Percentiles rank a stretch among this genome's conserved stretches.
Conservation (phyloP, 2,888 invertebrate genomes). For the Steinernema scapterisci region DNA sequence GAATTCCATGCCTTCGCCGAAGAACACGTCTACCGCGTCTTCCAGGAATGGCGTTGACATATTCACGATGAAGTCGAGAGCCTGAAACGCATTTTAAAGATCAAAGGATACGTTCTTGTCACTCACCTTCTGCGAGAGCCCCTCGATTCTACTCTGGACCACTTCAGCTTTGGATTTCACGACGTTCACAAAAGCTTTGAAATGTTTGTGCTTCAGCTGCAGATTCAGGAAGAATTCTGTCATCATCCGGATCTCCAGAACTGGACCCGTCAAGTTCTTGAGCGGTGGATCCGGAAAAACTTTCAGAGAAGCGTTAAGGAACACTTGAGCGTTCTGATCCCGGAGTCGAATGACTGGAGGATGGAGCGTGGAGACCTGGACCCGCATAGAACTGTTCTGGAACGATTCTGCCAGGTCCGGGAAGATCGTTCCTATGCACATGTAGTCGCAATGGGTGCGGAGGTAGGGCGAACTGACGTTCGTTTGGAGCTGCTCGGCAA, state of each 20-base stretch:
- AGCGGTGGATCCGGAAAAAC: constrained; percentile 36
- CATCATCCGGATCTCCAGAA: constrained; percentile 51
- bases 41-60: constrained; percentile 64
- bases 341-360: constrained; percentile 59
- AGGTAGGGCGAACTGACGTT: constrained; percentile 60
- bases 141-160: constrained; percentile 54
- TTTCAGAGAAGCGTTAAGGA: constrained; percentile 58
- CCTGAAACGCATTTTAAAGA: constrained; percentile 44
- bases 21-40: constrained; percentile 58
- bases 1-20: constrained; percentile 55
- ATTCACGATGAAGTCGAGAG: constrained; percentile 60
- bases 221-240: constrained; percentile 56
- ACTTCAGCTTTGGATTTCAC: constrained; percentile 58
- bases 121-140: constrained; percentile 60
- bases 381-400: constrained; percentile 51
- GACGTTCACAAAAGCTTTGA: constrained; percentile 60
- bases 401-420: constrained; percentile 54
- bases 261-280: constrained; percentile 26
- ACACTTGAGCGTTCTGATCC: constrained; percentile 52
- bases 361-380: constrained; percentile 48
- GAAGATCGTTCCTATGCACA: constrained; percentile 63
- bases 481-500: constrained; percentile 55
- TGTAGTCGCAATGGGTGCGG: constrained; percentile 58
- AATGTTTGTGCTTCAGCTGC: constrained; percentile 54
- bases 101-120: not conserved